A percentile compares a stretch with the other conserved stretches of the same genome.
These are phyloP conservation scores for Poeciliopsis prolifica DNA, from an alignment of 2,113 vertebrate species.

Conservation along the genomic window DNA sequence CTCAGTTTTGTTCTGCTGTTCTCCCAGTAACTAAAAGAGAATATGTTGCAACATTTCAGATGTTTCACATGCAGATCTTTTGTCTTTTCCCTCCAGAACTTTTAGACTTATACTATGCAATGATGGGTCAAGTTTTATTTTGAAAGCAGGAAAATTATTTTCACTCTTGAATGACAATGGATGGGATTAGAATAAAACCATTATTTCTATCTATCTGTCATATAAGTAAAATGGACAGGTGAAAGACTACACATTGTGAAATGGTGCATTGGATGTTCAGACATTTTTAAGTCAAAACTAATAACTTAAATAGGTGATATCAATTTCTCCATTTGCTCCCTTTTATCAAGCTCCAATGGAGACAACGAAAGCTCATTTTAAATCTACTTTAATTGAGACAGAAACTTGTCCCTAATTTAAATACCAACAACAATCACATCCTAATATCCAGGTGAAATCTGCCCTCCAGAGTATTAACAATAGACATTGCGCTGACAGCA, in stretches of 20 bases:
- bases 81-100: neutral
- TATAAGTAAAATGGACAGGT: neutral
- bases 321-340: neutral
- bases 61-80: neutral
- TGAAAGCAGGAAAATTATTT: neutral
- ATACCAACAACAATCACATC: conserved; percentile 16
- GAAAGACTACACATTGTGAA: neutral
- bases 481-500: conserved; percentile 41
- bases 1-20: neutral
- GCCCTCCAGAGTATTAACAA: conserved; percentile 48
- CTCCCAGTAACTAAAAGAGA: too few relatives aligned
- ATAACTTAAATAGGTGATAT: neutral
- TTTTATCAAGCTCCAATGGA: conserved; percentile 1
- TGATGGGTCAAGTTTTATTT: neutral
- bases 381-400: conserved; percentile 15
- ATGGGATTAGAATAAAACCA: neutral
- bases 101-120: neutral
- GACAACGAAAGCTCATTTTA: neutral
- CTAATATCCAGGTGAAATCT: conserved; percentile 52
- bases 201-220: neutral
- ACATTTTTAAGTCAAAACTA: neutral
- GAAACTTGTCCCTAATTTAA: neutral
- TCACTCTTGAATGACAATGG: neutral
- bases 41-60: too few relatives aligned
- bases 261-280: neutral